Conservation (phyloP, 2,888 invertebrate species). For the Perizoma affinitatum region DNA sequence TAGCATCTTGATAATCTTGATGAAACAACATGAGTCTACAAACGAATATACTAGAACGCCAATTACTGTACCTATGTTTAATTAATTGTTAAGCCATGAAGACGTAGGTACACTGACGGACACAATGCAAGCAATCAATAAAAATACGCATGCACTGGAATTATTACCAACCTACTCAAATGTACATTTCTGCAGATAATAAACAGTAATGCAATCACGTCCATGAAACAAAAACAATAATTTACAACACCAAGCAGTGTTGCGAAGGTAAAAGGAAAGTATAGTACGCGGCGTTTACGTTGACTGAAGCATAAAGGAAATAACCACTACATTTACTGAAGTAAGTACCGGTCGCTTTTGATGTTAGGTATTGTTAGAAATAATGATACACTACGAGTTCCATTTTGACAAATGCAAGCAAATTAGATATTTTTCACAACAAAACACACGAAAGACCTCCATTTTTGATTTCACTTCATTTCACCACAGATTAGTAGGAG, state of each 20-base stretch:
- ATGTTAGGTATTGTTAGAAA: conserved; percentile 6
- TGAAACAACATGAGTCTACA: neutral
- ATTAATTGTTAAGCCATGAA: too few species aligned
- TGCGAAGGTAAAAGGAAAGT: conserved; percentile 46
- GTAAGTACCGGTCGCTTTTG: conserved; percentile 5
- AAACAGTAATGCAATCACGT: too few species aligned
- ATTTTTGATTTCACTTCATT: conserved; percentile 46
- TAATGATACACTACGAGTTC: conserved; percentile 5
- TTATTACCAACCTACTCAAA: too few species aligned
- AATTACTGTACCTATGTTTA: too few species aligned
- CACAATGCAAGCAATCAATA: too few species aligned
- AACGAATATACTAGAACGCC: too few species aligned
- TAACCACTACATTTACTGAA: too few species aligned
- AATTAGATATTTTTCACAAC: conserved; percentile 24
- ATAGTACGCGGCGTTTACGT: conserved; percentile 64
- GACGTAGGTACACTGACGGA: too few species aligned
- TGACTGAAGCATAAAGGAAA: neutral
- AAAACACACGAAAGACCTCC: conserved; percentile 44
- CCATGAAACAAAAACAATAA: neutral
- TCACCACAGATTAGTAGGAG: conserved; percentile 22
- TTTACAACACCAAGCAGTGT: conserved; percentile 25
- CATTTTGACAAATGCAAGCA: conserved; percentile 7
- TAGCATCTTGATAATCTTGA: neutral
- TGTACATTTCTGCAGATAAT: too few species aligned
- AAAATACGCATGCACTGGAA: too few species aligned